phyloP scores from a whole-genome alignment of 2,113 vertebrate genomes.

The Sylvicapra grimmia region DNA sequence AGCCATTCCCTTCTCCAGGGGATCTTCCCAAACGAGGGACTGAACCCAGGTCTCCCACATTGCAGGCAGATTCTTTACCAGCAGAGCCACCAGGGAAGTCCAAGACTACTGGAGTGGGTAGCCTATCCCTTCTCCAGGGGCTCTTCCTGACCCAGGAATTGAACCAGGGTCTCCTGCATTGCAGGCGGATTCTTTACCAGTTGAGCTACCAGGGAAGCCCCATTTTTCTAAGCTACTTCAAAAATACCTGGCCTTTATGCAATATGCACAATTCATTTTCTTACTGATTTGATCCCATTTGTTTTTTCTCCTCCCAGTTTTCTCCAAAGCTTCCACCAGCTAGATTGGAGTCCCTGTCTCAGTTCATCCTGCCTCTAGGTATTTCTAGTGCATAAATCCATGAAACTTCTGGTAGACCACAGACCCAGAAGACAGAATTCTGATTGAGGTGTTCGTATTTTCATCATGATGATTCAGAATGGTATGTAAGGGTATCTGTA shows the following conservation, averaged over 20 bases:
- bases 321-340: neutral
- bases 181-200: neutral
- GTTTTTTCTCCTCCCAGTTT: neutral
- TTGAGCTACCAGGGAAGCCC: neutral
- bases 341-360: neutral
- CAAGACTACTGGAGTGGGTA: neutral
- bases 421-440: neutral
- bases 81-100: neutral
- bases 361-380: neutral
- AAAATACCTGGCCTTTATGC: neutral
- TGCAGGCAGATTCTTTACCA: neutral
- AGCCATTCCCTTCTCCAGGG: neutral
- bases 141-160: neutral
- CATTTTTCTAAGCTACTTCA: neutral
- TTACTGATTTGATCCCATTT: neutral
- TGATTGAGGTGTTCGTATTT: neutral
- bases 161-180: neutral
- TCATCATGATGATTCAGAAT: neutral
- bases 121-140: neutral
- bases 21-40: neutral
- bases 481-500: neutral
- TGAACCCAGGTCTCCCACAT: neutral
- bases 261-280: neutral
- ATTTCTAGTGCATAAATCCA: neutral
- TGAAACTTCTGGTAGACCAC: neutral